Percentiles rank a stretch among this genome's conserved stretches.
Evolutionary conservation across 2,888 invertebrate species (phyloP).

Genomic region (Scaptomyza caliginosa): DNA sequence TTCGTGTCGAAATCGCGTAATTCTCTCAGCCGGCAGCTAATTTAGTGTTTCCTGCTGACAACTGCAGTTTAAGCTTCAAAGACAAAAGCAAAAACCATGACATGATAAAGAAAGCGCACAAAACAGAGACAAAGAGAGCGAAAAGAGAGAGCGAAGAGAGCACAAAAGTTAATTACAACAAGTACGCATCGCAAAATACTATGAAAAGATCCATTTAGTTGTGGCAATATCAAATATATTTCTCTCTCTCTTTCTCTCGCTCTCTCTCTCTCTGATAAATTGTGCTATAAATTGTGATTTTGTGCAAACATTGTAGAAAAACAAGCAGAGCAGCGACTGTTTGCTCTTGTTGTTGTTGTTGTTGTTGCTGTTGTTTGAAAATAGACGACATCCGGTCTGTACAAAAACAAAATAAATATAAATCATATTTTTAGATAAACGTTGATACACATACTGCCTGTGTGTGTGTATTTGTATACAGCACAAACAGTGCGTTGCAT

Average conservation of each 20-base stretch:
- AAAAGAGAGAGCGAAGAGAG: not conserved
- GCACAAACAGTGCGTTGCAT: constrained; percentile 22
- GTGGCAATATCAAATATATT: constrained; percentile 43
- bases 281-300: constrained; percentile 52
- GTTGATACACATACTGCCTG: constrained; percentile 48
- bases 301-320: constrained; percentile 39
- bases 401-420: constrained; percentile 63
- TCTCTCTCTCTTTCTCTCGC: too few relatives aligned
- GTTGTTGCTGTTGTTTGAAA: constrained; percentile 69
- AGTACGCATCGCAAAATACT: constrained; percentile 23
- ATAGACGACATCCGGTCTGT: constrained; percentile 82
- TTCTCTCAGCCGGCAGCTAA: constrained; percentile 74
- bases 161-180: constrained; percentile 23
- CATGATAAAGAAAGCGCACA: constrained; percentile 44
- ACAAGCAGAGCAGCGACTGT: constrained; percentile 21
- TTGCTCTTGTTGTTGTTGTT: constrained; percentile 28
- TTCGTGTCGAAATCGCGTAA: constrained; percentile 63
- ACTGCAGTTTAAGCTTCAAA: constrained; percentile 67
- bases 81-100: constrained; percentile 51
- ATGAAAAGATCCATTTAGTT: constrained; percentile 12
- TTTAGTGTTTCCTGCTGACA: constrained; percentile 81
- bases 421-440: constrained; percentile 78
- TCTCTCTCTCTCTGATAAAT: constrained; percentile 55
- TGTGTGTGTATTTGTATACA: not conserved
- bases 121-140: not conserved